These are phyloP conservation scores for Drosophila baimaii DNA, from an alignment of 1,140 invertebrate species.

Conservation along the genomic window DNA sequence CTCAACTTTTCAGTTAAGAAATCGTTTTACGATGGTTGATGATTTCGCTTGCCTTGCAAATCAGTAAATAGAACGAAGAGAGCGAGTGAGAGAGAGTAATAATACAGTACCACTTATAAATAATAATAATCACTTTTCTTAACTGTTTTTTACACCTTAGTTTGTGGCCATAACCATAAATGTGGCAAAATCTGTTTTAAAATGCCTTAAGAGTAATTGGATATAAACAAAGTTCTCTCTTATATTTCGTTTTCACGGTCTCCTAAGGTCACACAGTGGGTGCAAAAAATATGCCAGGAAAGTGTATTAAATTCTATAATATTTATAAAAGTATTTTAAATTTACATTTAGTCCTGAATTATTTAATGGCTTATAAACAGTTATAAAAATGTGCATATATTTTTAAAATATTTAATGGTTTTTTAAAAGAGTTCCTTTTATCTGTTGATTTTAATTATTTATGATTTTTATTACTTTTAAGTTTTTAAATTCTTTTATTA, in stretches of 20 bases:
- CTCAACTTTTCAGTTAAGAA: neutral
- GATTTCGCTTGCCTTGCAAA: conserved; percentile 5
- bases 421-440: too few relatives aligned
- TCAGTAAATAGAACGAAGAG: neutral
- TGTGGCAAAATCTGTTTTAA: too few relatives aligned
- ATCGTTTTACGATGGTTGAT: neutral
- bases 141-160: neutral
- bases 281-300: neutral
- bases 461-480: too few relatives aligned
- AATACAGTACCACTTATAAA: neutral
- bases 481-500: too few relatives aligned
- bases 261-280: conserved; percentile 20
- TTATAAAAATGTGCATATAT: too few relatives aligned
- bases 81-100: neutral
- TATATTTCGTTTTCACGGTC: conserved; percentile 14
- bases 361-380: too few relatives aligned
- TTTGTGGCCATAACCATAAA: neutral
- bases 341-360: too few relatives aligned
- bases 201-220: neutral
- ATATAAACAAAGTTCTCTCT: neutral
- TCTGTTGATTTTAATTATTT: too few relatives aligned
- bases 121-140: neutral
- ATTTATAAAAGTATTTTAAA: too few relatives aligned
- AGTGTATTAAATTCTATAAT: too few relatives aligned
- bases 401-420: too few relatives aligned